These are phyloP conservation scores for Cheilosia vulpina DNA, from an alignment of 2,888 invertebrate genomes.

Conservation along the genomic window DNA sequence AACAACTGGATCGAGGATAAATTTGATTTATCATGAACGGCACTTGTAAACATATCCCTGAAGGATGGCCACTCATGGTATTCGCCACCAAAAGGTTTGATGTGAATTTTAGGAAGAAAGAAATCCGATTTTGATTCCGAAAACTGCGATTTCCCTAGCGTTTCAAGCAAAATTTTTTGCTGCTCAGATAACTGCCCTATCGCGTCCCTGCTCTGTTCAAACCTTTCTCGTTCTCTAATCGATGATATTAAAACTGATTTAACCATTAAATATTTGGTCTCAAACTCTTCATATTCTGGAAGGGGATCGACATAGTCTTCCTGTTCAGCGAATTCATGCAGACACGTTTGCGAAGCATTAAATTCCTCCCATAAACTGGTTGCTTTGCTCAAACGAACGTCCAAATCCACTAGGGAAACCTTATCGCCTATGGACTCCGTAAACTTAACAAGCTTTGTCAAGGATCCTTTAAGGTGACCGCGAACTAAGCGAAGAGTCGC, in stretches of 20 bases:
- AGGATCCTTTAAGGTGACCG: constrained; percentile 1
- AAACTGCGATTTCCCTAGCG: background rate
- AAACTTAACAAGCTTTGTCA: no score
- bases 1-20: constrained; percentile 24
- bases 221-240: constrained; percentile 1
- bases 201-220: background rate
- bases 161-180: constrained; percentile 8
- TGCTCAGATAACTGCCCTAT: background rate
- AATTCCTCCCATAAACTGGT: background rate
- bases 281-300: constrained; percentile 21
- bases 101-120: constrained; percentile 18
- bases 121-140: background rate
- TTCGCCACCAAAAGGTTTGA: constrained; percentile 4
- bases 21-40: constrained; percentile 20
- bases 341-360: background rate
- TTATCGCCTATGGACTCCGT: no score
- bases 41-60: constrained; percentile 10
- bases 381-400: background rate
- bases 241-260: constrained; percentile 1
- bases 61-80: constrained; percentile 35
- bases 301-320: constrained; percentile 11
- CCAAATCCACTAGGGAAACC: background rate
- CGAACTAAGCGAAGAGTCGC: background rate
- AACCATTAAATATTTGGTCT: background rate
- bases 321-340: background rate